A percentile compares a stretch with the other conserved stretches of the same genome.
Evolutionary conservation across 2,797 vertebrate species (phyloP).

Genomic region (Champsocephalus gunnari): DNA sequence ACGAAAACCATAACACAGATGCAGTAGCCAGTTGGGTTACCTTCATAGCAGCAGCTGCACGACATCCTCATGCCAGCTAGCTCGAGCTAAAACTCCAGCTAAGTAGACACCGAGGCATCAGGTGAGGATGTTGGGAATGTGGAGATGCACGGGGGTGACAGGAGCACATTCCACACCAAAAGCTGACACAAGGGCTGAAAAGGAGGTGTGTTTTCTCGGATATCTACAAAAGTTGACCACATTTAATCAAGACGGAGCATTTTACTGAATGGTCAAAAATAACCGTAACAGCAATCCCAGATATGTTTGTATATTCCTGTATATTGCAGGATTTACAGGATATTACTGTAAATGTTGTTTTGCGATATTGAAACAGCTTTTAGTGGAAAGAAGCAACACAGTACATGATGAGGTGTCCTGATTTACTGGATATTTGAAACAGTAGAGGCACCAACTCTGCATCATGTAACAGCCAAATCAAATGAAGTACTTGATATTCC

Average conservation of each 20-base stretch:
- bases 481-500: background rate
- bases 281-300: background rate
- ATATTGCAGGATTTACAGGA: too few species aligned
- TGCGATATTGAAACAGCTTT: background rate
- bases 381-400: background rate
- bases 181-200: constrained; percentile 8
- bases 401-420: background rate
- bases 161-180: background rate
- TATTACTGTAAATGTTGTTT: too few species aligned
- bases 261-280: background rate
- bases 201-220: background rate
- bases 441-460: background rate
- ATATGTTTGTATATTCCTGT: background rate
- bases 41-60: constrained; percentile 54
- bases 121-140: constrained; percentile 19
- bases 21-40: constrained; percentile 48
- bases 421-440: constrained; percentile 5
- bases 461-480: background rate
- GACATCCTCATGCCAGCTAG: constrained; percentile 22
- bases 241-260: background rate
- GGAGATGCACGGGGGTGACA: constrained; percentile 6
- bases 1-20: constrained; percentile 73
- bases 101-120: constrained; percentile 17
- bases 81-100: constrained; percentile 9
- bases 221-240: background rate